A percentile compares a stretch with the other conserved stretches of the same genome.
phyloP scores from a whole-genome alignment of 2,888 invertebrate genomes.

The Hypomecis punctinalis region DNA sequence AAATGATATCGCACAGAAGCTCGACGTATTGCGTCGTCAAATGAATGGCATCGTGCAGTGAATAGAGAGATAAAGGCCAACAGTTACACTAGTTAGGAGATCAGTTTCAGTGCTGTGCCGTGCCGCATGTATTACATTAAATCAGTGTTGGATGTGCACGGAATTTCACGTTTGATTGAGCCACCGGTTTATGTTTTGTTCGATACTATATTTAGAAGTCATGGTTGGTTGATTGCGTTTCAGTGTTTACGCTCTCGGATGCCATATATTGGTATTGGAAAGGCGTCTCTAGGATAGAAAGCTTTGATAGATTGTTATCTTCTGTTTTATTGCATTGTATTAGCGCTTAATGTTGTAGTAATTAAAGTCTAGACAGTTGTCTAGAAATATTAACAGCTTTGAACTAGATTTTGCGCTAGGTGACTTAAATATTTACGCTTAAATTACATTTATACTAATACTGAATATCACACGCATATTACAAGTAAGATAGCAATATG shows the following conservation, averaged over 20 bases:
- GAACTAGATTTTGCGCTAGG: no score
- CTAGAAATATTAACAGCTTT: no score
- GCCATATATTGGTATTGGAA: conserved; percentile 30
- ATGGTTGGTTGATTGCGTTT: conserved; percentile 35
- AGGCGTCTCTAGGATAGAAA: conserved; percentile 6
- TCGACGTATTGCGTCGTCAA: conserved; percentile 48
- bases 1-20: conserved; percentile 24
- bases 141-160: conserved; percentile 50
- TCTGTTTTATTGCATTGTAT: conserved; percentile 2
- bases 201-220: conserved; percentile 35
- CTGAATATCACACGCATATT: conserved; percentile 7
- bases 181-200: conserved; percentile 43
- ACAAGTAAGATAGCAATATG: conserved; percentile 22
- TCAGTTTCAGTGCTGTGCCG: conserved; percentile 52
- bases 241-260: conserved; percentile 35
- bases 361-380: no score
- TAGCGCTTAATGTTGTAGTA: not conserved
- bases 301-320: conserved; percentile 3
- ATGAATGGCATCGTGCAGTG: conserved; percentile 51
- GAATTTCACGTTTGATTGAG: conserved; percentile 45
- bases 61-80: conserved; percentile 52
- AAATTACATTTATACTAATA: not conserved
- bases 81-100: conserved; percentile 50
- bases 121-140: conserved; percentile 51
- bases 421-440: no score